Percentiles rank a stretch among this genome's conserved stretches.
Evolutionary conservation across 2,113 vertebrate species (phyloP).

Genomic region (Fregetta grallaria): DNA sequence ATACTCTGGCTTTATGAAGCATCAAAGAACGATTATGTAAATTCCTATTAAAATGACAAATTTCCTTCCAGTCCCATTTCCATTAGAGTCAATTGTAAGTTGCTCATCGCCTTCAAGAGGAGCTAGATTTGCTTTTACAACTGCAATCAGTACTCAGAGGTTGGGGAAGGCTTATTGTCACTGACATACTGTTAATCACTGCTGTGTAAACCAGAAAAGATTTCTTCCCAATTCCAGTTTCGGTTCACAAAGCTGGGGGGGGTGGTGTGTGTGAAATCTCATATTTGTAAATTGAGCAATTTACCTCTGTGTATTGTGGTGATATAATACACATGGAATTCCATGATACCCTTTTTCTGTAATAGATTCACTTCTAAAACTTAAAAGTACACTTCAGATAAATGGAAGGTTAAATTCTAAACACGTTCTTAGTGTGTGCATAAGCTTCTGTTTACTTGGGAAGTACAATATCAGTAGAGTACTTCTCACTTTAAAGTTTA

Average conservation of each 20-base stretch:
- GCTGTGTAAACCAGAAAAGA: neutral
- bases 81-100: neutral
- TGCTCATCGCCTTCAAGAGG: neutral
- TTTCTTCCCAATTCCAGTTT: neutral
- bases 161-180: neutral
- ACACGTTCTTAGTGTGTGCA: neutral
- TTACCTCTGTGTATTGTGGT: neutral
- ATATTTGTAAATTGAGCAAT: neutral
- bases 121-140: neutral
- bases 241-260: neutral
- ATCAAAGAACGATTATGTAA: neutral
- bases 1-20: constrained; percentile 2
- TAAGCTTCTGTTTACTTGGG: constrained; percentile 40
- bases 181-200: neutral
- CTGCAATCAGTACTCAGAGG: neutral
- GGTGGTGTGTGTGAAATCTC: neutral
- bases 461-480: constrained; percentile 19
- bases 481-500: constrained; percentile 54
- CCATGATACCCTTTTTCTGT: neutral
- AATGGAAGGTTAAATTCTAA: constrained; percentile 9
- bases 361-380: neutral
- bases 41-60: neutral
- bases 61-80: neutral
- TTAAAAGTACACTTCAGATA: neutral
- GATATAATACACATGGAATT: neutral